A percentile compares a stretch with the other conserved stretches of the same genome.
Conservation (phyloP, 2,888 invertebrate genomes). For the Epirrita christyi region DNA sequence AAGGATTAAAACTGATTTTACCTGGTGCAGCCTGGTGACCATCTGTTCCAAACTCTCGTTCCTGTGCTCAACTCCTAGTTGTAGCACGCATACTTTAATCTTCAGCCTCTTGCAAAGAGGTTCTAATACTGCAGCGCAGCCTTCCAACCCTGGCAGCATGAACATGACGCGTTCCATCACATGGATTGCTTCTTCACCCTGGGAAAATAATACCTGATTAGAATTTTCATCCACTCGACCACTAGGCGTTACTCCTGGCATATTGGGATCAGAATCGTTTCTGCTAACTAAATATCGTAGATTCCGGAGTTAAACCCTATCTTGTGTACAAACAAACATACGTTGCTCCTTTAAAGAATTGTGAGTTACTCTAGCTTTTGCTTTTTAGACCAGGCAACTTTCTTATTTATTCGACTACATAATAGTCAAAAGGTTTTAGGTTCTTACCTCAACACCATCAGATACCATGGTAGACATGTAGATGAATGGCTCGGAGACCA, state of each 20-base stretch:
- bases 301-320: too few species aligned
- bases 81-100: constrained; percentile 81
- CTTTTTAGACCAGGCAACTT: too few species aligned
- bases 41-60: constrained; percentile 75
- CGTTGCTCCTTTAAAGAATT: too few species aligned
- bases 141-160: constrained; percentile 89
- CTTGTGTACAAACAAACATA: too few species aligned
- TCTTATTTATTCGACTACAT: too few species aligned
- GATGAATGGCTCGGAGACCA: constrained; percentile 80
- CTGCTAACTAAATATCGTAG: too few species aligned
- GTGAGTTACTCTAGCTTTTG: too few species aligned
- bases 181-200: constrained; percentile 74
- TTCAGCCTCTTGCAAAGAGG: constrained; percentile 79
- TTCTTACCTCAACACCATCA: constrained; percentile 72
- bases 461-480: constrained; percentile 82
- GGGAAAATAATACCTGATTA: constrained; percentile 1
- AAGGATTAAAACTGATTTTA: constrained; percentile 46
- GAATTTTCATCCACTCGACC: too few species aligned
- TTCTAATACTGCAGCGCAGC: constrained; percentile 82
- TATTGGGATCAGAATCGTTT: too few species aligned
- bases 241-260: too few species aligned
- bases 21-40: constrained; percentile 80
- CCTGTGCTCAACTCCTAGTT: constrained; percentile 73
- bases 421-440: constrained; percentile 5
- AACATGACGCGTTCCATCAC: constrained; percentile 80